These are phyloP conservation scores for Tortrix viridana DNA, from an alignment of 2,888 invertebrate species.

Conservation along the genomic window DNA sequence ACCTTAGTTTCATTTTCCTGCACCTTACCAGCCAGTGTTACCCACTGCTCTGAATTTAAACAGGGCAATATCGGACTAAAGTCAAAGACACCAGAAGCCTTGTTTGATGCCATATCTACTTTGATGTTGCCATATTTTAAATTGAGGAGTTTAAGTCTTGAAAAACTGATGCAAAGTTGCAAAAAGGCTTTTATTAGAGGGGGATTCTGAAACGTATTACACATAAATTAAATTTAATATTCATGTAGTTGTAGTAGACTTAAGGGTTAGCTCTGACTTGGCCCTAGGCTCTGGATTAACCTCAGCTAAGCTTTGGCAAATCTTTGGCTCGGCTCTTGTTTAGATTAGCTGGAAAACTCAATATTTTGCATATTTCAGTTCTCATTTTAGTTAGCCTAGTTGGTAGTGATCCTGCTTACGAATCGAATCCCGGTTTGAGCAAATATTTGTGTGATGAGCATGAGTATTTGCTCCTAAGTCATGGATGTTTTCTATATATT, in stretches of 20 bases:
- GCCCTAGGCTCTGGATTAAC: no score
- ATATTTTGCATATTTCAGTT: no score
- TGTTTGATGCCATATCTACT: conserved; percentile 45
- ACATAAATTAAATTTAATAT: conserved; percentile 11
- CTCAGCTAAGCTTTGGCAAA: no score
- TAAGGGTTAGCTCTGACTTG: neutral
- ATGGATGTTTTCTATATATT: no score
- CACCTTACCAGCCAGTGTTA: conserved; percentile 51
- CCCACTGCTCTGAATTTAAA: conserved; percentile 65
- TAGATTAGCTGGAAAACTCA: no score
- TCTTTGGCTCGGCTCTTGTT: no score
- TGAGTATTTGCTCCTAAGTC: no score
- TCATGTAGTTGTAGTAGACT: no score
- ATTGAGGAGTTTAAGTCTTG: conserved; percentile 70
- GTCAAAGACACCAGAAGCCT: conserved; percentile 55
- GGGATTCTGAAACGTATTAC: conserved; percentile 62
- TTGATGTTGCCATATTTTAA: conserved; percentile 70
- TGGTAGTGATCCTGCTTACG: no score
- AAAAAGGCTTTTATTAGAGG: conserved; percentile 60
- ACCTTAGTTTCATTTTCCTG: conserved; percentile 52
- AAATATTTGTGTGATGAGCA: no score
- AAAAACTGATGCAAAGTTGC: conserved; percentile 61
- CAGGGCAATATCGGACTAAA: conserved; percentile 64
- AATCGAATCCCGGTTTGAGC: no score
- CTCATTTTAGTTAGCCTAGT: no score